phyloP scores from a whole-genome alignment of 2,888 invertebrate species.

The Pseudococcus longispinus region DNA sequence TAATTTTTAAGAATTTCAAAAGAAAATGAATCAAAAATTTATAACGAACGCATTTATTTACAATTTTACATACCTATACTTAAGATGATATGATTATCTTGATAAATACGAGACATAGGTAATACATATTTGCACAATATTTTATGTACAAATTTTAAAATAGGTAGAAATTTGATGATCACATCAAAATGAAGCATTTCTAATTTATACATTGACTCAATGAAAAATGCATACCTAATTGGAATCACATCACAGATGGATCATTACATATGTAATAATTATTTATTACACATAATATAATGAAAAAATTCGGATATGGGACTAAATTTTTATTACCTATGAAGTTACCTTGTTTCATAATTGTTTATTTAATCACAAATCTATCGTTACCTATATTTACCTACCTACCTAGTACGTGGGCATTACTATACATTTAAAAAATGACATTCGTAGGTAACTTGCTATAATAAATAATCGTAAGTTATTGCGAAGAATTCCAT shows the following conservation, averaged over 20 bases:
- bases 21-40: no score
- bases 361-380: background rate
- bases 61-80: no score
- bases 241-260: background rate
- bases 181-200: no score
- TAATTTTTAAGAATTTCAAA: no score
- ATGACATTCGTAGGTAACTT: background rate
- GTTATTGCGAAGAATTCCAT: background rate
- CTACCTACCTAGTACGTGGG: background rate
- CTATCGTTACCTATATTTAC: background rate
- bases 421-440: background rate
- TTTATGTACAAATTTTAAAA: no score
- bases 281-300: background rate
- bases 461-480: background rate
- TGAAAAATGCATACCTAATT: no score
- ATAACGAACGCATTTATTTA: no score
- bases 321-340: background rate
- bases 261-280: background rate
- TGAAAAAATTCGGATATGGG: background rate
- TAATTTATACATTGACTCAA: no score
- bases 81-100: no score
- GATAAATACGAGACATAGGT: no score
- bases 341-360: background rate
- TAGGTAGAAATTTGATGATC: no score
- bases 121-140: no score